These are phyloP conservation scores for Camponotus pennsylvanicus DNA, from an alignment of 1,140 invertebrate genomes.

Conservation along the genomic window DNA sequence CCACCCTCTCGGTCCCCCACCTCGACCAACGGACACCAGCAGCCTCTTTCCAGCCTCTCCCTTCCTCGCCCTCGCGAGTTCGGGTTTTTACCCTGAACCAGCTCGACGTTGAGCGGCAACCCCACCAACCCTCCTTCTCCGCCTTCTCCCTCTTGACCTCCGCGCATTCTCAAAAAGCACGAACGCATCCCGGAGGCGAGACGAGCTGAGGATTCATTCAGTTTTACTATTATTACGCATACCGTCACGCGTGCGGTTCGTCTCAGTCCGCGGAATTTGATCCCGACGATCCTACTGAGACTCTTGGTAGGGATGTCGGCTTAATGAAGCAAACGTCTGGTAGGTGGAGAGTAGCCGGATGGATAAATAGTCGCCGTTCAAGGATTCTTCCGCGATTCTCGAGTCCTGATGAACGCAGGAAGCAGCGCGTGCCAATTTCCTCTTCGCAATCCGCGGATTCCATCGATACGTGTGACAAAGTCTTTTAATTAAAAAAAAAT, in stretches of 20 bases:
- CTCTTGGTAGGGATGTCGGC: slow-evolving; percentile 5
- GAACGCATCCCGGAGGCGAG: slow-evolving; percentile 42
- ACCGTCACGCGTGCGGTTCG: slow-evolving; percentile 73
- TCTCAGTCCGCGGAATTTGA: slow-evolving; percentile 50
- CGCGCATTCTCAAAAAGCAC: slow-evolving; percentile 41
- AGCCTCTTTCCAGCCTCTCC: slow-evolving; percentile 47
- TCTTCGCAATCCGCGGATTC: background rate
- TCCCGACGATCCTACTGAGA: slow-evolving; percentile 20
- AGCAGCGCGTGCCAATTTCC: slow-evolving; percentile 54
- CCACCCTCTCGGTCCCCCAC: slow-evolving; percentile 70
- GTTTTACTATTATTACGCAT: slow-evolving; percentile 79
- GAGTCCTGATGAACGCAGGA: background rate
- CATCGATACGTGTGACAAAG: background rate
- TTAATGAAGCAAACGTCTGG: slow-evolving; percentile 48
- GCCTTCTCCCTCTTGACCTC: background rate
- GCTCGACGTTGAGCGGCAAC: slow-evolving; percentile 32
- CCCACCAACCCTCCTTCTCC: slow-evolving; percentile 12
- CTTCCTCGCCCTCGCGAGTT: slow-evolving; percentile 55
- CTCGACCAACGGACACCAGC: slow-evolving; percentile 66
- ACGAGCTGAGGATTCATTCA: slow-evolving; percentile 67
- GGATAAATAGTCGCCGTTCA: slow-evolving; percentile 40
- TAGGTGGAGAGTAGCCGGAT: background rate
- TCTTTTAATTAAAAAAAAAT: background rate
- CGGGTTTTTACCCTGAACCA: slow-evolving; percentile 68
- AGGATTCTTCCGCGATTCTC: slow-evolving; percentile 3